Evolutionary conservation across 1,140 invertebrate genomes (phyloP), one percentile per base, ranked within the genome.

Genomic region (Coenobita brevimanus): DNA sequence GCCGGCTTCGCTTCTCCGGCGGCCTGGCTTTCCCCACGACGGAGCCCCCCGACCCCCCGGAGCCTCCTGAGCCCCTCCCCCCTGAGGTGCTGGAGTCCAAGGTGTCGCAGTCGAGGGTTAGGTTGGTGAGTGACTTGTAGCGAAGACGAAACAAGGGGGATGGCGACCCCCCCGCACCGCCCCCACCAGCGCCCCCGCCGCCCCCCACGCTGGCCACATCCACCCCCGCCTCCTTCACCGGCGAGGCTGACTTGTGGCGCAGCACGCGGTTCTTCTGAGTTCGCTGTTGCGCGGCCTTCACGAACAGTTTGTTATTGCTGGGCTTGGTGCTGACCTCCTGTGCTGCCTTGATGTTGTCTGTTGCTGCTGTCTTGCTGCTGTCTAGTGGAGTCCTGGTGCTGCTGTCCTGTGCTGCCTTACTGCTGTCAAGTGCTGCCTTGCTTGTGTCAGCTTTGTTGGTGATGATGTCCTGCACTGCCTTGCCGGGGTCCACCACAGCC

Each of bases 21-120:
- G 96, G 93, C 91, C 97, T 90, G 38, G 83, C 88, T 67, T 90
- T 82, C n/a, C n/a, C n/a, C n/a, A n/a, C n/a, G n/a, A n/a, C n/a
- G 33, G 90, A 97, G 33, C 91, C 90, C 10, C 88, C 89, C 30
- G 95, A 95, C 0, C 95, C 95, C 6, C 90, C 92, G 0, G 96
- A 97, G 92, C 97, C 96, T 0, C 96, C 96, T 27, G 96, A 97
- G 3, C 96, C 96, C 60, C 96, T 94, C 15, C 96, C 96, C 41
- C 97, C 96, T 21, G 96, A 97, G 92, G 97, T 96, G 92, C 96
- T 97, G 27, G 97, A 97, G 92, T 97, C 96, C 81, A 97, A 93
- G 6, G 97, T 97, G 2, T 97, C 96, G 83, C 96, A 92, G 91
- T 96, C 96, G 94, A 96, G 96, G 3, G 95, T 95, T 91, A 97